Conservation (phyloP, 2,888 invertebrate genomes). For the Phortica magna region DNA sequence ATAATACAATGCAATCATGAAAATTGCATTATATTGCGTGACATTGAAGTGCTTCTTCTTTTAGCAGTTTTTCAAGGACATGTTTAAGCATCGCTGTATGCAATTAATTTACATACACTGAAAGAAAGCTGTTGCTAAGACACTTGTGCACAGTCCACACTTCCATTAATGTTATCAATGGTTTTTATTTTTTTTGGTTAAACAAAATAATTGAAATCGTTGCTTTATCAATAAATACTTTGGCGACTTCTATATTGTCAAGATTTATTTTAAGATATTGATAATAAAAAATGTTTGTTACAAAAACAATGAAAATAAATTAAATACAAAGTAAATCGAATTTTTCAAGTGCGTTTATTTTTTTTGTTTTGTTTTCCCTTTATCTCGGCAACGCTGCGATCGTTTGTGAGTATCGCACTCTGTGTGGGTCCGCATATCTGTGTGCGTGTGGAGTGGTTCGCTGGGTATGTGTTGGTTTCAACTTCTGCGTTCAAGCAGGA, state of each 20-base stretch:
- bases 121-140: neutral
- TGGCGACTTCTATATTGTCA: too few relatives aligned
- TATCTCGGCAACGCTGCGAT: too few relatives aligned
- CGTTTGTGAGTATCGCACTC: neutral
- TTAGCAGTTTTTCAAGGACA: slow-evolving; percentile 17
- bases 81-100: neutral
- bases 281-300: too few relatives aligned
- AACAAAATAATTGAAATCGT: too few relatives aligned
- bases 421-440: neutral
- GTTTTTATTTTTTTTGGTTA: too few relatives aligned
- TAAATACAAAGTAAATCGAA: neutral
- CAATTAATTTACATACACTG: neutral
- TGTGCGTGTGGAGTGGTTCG: neutral
- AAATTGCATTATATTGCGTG: neutral
- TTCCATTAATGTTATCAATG: too few relatives aligned
- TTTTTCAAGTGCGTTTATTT: neutral
- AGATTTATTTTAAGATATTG: too few relatives aligned
- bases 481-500: neutral
- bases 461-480: too few relatives aligned
- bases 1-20: slow-evolving; percentile 4
- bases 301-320: too few relatives aligned
- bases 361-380: neutral
- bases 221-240: too few relatives aligned
- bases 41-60: slow-evolving; percentile 26
- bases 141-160: too few relatives aligned